These are phyloP conservation scores for Arvicanthis niloticus DNA, from an alignment of 2,113 vertebrate genomes.

Conservation along the genomic window DNA sequence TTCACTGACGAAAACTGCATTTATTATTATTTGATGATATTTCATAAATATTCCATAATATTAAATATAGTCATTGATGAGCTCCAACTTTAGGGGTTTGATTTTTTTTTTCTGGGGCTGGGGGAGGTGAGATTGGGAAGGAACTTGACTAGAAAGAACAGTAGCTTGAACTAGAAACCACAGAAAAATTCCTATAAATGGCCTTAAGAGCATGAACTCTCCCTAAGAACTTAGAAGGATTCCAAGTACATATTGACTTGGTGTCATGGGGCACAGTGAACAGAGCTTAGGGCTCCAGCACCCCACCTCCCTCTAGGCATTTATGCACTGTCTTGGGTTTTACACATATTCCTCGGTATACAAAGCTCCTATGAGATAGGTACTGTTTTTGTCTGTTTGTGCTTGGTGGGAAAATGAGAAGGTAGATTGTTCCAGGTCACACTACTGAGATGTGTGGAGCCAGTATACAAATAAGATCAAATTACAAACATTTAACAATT, in stretches of 20 bases:
- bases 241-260: background rate
- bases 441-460: background rate
- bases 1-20: background rate
- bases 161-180: background rate
- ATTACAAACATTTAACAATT: background rate
- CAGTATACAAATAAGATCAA: background rate
- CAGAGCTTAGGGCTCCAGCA: background rate
- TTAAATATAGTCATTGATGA: background rate
- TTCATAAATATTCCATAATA: background rate
- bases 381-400: background rate
- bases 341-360: background rate
- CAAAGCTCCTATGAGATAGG: background rate
- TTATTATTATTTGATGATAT: background rate
- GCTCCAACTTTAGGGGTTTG: background rate
- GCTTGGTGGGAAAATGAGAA: slow-evolving; percentile 8
- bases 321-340: slow-evolving; percentile 33
- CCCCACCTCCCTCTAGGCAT: too few species aligned
- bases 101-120: background rate
- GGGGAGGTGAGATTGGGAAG: fast-evolving
- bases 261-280: background rate
- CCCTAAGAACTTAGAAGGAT: background rate
- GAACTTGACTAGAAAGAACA: background rate
- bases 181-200: background rate
- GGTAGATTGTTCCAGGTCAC: background rate
- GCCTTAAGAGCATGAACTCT: background rate